Evolutionary conservation across 2,888 invertebrate species (phyloP).

Genomic region (Campaea margaritaria): DNA sequence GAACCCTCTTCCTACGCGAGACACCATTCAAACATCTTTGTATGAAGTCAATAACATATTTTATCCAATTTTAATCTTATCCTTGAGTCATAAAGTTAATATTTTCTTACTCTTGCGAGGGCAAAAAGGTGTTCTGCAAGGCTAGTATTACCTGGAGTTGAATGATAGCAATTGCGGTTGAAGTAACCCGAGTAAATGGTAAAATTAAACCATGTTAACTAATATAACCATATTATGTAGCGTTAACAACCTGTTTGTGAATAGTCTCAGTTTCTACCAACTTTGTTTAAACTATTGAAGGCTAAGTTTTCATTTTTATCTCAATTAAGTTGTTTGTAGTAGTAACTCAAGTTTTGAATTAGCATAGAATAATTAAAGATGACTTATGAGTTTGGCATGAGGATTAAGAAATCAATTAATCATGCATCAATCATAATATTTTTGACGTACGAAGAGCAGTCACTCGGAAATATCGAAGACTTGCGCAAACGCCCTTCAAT

Average conservation of each 20-base stretch:
- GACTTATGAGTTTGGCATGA: constrained; percentile 11
- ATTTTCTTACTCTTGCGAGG: constrained; percentile 34
- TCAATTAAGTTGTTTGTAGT: constrained; percentile 13
- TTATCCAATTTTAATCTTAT: constrained; percentile 44
- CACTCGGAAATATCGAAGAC: constrained; percentile 32
- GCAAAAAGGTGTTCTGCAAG: constrained; percentile 44
- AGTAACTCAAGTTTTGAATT: not conserved
- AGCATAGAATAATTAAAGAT: not conserved
- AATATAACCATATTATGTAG: constrained; percentile 46
- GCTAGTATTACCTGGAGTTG: constrained; percentile 59
- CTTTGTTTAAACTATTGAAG: not conserved
- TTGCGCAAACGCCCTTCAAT: constrained; percentile 46
- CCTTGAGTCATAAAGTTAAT: constrained; percentile 34
- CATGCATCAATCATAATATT: constrained; percentile 19
- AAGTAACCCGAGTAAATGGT: constrained; percentile 65
- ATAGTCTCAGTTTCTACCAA: constrained; percentile 12
- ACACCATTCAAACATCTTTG: constrained; percentile 40
- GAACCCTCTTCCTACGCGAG: constrained; percentile 56
- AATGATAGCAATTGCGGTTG: constrained; percentile 62
- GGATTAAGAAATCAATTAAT: constrained; percentile 30
- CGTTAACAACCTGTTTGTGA: constrained; percentile 47
- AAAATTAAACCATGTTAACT: constrained; percentile 61
- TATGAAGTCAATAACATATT: constrained; percentile 21
- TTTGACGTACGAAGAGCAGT: constrained; percentile 27
- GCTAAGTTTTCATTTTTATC: constrained; percentile 8